These are phyloP conservation scores for Melanerpes formicivorus DNA, from an alignment of 2,113 vertebrate species.

Conservation along the genomic window DNA sequence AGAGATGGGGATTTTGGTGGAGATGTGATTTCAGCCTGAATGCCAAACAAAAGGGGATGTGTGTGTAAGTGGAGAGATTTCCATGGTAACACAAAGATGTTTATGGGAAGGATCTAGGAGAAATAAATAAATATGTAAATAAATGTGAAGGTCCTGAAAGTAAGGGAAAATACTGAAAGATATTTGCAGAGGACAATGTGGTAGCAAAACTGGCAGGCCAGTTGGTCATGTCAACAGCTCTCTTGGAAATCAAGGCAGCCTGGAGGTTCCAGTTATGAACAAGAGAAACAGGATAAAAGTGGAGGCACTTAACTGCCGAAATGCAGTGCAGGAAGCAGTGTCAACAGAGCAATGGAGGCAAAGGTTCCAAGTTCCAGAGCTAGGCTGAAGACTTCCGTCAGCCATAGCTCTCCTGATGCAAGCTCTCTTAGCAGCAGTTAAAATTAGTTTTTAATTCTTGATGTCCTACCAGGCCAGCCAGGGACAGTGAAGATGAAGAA, in stretches of 20 bases:
- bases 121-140: neutral
- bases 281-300: neutral
- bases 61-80: neutral
- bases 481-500: conserved; percentile 89
- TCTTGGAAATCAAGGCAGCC: neutral
- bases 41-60: neutral
- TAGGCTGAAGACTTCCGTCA: neutral
- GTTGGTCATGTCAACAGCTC: neutral
- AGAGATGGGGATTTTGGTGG: neutral
- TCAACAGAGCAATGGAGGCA: neutral
- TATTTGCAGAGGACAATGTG: neutral
- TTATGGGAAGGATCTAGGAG: neutral
- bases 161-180: neutral
- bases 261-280: neutral
- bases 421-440: neutral
- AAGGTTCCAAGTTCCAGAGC: neutral
- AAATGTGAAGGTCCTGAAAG: neutral
- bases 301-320: neutral
- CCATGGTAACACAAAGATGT: conserved; percentile 18
- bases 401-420: neutral
- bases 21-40: neutral
- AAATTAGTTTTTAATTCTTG: neutral
- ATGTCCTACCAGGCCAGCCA: conserved; percentile 73
- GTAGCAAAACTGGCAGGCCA: neutral
- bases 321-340: neutral